A percentile compares a stretch with the other conserved stretches of the same genome.
phyloP scores from a whole-genome alignment of 2,113 vertebrate species.

The Electrona antarctica region DNA sequence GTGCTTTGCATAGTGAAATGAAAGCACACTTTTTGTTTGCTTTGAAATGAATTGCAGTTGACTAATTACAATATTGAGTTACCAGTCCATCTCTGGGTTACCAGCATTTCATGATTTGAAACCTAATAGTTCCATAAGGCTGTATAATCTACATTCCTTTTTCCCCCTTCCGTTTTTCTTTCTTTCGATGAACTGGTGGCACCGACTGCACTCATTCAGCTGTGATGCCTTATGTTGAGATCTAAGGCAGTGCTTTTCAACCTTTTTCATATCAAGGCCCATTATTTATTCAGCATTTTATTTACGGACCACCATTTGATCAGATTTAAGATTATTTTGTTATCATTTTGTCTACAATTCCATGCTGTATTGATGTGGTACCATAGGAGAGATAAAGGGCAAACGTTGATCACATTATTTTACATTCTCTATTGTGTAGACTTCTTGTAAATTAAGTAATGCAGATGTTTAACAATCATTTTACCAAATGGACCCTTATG shows the following conservation, averaged over 20 bases:
- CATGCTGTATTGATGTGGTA: too few relatives aligned
- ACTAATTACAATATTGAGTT: conserved; percentile 53
- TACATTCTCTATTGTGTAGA: too few relatives aligned
- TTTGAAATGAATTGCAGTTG: conserved; percentile 35
- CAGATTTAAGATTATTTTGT: too few relatives aligned
- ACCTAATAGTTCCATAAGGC: conserved; percentile 36
- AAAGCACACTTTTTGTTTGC: conserved; percentile 43
- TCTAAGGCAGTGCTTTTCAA: background rate
- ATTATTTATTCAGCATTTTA: too few relatives aligned
- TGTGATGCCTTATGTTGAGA: conserved; percentile 28
- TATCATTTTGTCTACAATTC: too few relatives aligned
- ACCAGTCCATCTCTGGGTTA: conserved; percentile 10
- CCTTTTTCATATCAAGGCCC: too few relatives aligned
- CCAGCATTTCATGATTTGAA: conserved; percentile 40
- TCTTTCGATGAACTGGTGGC: background rate
- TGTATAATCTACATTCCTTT: conserved; percentile 35
- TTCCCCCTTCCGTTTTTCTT: background rate
- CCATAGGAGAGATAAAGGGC: too few relatives aligned
- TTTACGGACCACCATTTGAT: too few relatives aligned
- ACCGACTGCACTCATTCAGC: background rate
- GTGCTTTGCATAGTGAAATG: conserved; percentile 56
- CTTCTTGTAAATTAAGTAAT: too few relatives aligned
- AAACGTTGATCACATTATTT: too few relatives aligned
- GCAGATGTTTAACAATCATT: too few relatives aligned
- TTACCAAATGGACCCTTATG: too few relatives aligned